A percentile compares a stretch with the other conserved stretches of the same genome.
phyloP scores from a whole-genome alignment of 2,888 invertebrate species.

The Melitaea athalia region DNA sequence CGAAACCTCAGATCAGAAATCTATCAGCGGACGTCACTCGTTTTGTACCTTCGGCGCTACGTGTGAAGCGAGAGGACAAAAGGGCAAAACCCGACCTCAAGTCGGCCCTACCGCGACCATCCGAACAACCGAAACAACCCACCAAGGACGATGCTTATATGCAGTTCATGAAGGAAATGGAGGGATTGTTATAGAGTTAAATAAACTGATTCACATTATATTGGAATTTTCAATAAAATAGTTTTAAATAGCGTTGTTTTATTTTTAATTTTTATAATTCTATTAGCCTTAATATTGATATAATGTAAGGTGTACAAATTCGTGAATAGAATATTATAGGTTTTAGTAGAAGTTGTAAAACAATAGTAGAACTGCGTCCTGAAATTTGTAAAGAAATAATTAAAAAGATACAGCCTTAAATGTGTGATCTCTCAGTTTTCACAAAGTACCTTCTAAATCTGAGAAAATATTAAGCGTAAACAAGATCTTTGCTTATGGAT shows the following conservation, averaged over 20 bases:
- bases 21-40: slow-evolving; percentile 96
- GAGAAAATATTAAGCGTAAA: too few species aligned
- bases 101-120: slow-evolving; percentile 78
- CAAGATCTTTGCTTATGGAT: too few species aligned
- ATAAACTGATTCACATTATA: neutral
- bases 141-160: slow-evolving; percentile 99
- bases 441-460: too few species aligned
- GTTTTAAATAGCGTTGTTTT: neutral
- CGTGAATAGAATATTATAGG: too few species aligned
- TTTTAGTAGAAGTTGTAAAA: too few species aligned
- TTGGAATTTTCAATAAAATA: neutral
- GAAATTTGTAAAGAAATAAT: too few species aligned
- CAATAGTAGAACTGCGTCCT: too few species aligned
- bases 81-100: slow-evolving; percentile 82
- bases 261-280: neutral
- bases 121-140: slow-evolving; percentile 77
- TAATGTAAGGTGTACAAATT: too few species aligned
- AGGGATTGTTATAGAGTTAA: slow-evolving; percentile 88
- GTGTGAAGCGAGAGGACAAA: slow-evolving; percentile 94
- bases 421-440: too few species aligned
- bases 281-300: neutral
- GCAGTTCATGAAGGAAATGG: slow-evolving; percentile 99
- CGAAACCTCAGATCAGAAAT: slow-evolving; percentile 98
- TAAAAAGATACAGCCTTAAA: too few species aligned
- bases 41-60: slow-evolving; percentile 95